Percentiles rank a stretch among this genome's conserved stretches.
Evolutionary conservation across 2,113 vertebrate species (phyloP).

Genomic region (Bostrychus sinensis): DNA sequence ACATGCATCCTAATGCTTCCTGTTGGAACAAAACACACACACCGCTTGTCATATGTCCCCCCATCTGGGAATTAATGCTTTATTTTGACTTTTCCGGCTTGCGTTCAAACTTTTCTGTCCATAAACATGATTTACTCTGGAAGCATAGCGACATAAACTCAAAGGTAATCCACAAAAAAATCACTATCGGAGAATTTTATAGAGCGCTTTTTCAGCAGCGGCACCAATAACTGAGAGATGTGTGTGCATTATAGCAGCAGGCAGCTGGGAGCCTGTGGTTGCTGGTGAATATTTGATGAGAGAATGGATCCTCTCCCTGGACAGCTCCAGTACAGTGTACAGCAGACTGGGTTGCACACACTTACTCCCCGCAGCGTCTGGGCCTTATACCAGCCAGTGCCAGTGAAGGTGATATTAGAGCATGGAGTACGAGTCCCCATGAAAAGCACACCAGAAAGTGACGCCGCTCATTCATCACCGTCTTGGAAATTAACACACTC

Average conservation of each 20-base stretch:
- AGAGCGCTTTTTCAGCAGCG: slow-evolving; percentile 22
- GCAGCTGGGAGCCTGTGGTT: slow-evolving; percentile 75
- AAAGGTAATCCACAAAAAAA: slow-evolving; percentile 24
- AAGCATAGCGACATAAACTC: slow-evolving; percentile 11
- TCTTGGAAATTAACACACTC: slow-evolving; percentile 40
- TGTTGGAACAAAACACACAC: no score
- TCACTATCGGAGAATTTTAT: slow-evolving; percentile 31
- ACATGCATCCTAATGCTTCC: not conserved
- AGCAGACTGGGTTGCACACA: slow-evolving; percentile 46
- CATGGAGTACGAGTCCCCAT: slow-evolving; percentile 39
- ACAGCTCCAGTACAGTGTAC: slow-evolving; percentile 69
- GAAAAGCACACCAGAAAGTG: slow-evolving; percentile 68
- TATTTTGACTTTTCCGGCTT: slow-evolving; percentile 1
- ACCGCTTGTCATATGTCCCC: not conserved
- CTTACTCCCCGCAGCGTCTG: slow-evolving; percentile 32
- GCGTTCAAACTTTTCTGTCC: slow-evolving; percentile 9
- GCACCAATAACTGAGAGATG: slow-evolving; percentile 36
- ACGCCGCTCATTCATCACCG: slow-evolving; percentile 44
- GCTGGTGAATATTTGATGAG: slow-evolving; percentile 83
- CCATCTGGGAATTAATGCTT: not conserved
- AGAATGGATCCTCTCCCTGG: slow-evolving; percentile 78
- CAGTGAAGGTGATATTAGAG: slow-evolving; percentile 73
- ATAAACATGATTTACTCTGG: not conserved
- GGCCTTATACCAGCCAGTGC: slow-evolving; percentile 38
- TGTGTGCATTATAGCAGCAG: slow-evolving; percentile 59